phyloP scores from a whole-genome alignment of 2,113 vertebrate species.

The Lophura nycthemera region DNA sequence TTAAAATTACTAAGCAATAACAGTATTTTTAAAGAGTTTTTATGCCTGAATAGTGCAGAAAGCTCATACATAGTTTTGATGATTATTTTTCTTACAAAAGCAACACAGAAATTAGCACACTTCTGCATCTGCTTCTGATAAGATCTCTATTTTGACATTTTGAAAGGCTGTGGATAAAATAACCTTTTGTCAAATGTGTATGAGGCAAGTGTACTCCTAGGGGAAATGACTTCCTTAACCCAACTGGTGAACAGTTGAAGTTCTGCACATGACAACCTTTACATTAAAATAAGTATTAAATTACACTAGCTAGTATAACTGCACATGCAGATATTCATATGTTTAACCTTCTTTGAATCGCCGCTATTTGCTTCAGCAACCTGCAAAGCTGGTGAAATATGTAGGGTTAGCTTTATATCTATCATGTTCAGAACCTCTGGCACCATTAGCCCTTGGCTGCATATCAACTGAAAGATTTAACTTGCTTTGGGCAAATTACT shows the following conservation, averaged over 20 bases:
- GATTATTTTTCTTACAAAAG: not conserved
- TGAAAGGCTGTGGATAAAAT: not conserved
- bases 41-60: not conserved
- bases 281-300: not conserved
- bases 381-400: not conserved
- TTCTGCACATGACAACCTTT: not conserved
- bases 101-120: not conserved
- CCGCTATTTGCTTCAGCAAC: not conserved
- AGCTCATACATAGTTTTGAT: not conserved
- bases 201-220: not conserved
- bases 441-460: not conserved
- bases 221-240: not conserved
- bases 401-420: not conserved
- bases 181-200: not conserved
- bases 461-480: conserved; percentile 8
- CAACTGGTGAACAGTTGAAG: not conserved
- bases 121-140: not conserved
- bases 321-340: not conserved
- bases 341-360: conserved; percentile 6
- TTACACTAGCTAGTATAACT: not conserved
- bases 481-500: not conserved
- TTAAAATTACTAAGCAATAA: not conserved
- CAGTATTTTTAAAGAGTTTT: not conserved
- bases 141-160: not conserved
- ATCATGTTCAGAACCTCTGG: not conserved